Conservation (phyloP, 2,113 vertebrate genomes). For the Myotis brandtii region DNA sequence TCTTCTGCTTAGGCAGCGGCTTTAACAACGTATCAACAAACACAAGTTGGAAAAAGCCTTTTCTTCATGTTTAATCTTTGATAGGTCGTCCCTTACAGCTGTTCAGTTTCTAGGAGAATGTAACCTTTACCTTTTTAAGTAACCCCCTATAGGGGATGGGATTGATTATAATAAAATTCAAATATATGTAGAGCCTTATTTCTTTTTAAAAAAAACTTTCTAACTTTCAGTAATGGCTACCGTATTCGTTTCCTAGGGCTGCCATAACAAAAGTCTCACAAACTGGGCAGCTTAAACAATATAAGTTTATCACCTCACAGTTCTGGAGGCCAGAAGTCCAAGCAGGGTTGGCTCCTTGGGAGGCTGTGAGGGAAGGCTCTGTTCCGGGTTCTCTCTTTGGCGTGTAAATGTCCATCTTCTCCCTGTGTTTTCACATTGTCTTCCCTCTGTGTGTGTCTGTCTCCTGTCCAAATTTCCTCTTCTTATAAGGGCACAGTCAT, state of each 20-base stretch:
- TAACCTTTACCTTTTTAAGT: neutral
- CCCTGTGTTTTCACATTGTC: neutral
- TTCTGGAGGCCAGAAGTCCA: neutral
- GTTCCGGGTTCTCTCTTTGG: neutral
- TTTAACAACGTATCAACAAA: neutral
- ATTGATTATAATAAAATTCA: neutral
- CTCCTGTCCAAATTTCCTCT: neutral
- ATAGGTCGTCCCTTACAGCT: neutral
- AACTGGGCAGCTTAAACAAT: neutral
- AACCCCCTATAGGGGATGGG: too few relatives aligned
- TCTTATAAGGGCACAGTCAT: neutral
- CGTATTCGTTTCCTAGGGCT: neutral
- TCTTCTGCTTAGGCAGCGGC: neutral
- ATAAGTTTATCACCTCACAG: neutral
- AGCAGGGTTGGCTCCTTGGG: neutral
- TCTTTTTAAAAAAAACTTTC: neutral
- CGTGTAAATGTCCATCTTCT: neutral
- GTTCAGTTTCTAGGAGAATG: neutral
- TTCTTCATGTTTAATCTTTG: neutral
- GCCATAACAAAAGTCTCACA: neutral
- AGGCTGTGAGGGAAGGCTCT: neutral
- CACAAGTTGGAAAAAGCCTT: neutral
- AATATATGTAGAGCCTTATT: neutral
- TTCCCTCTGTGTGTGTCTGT: neutral
- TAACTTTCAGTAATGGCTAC: neutral